Evolutionary conservation across 2,888 invertebrate species (phyloP).

Genomic region (Chloroclysta siterata): DNA sequence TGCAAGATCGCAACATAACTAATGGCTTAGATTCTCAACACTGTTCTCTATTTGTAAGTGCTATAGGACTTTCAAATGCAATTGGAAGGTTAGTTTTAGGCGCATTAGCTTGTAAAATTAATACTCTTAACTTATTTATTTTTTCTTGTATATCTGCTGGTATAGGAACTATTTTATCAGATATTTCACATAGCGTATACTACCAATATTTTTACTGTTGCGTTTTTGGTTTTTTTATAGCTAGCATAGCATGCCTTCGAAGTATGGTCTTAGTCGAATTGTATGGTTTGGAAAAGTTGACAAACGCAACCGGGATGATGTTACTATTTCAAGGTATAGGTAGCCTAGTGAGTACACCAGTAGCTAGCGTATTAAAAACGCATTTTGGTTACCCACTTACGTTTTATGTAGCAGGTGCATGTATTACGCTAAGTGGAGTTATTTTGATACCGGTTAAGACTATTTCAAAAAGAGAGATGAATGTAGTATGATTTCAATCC

Average conservation of each 20-base stretch:
- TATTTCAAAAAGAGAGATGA: slow-evolving; percentile 49
- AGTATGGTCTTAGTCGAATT: slow-evolving; percentile 68
- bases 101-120: slow-evolving; percentile 59
- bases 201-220: slow-evolving; percentile 68
- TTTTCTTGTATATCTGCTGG: slow-evolving; percentile 57
- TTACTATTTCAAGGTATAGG: slow-evolving; percentile 73
- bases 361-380: slow-evolving; percentile 63
- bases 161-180: slow-evolving; percentile 58
- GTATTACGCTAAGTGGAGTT: slow-evolving; percentile 63
- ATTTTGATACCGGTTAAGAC: slow-evolving; percentile 56
- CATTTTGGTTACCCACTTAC: slow-evolving; percentile 59
- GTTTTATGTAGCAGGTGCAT: slow-evolving; percentile 66
- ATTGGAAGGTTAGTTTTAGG: slow-evolving; percentile 65
- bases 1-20: slow-evolving; percentile 61
- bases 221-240: slow-evolving; percentile 66
- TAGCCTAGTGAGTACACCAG: slow-evolving; percentile 69
- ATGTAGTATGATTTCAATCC: slow-evolving; percentile 2
- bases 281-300: slow-evolving; percentile 74
- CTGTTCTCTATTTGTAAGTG: slow-evolving; percentile 68
- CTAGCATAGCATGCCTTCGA: slow-evolving; percentile 62
- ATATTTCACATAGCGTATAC: slow-evolving; percentile 60
- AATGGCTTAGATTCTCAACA: slow-evolving; percentile 60
- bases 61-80: slow-evolving; percentile 66
- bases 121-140: slow-evolving; percentile 57
- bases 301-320: slow-evolving; percentile 74